These are phyloP conservation scores for Esox lucius DNA, from an alignment of 2,797 vertebrate species.

Conservation along the genomic window DNA sequence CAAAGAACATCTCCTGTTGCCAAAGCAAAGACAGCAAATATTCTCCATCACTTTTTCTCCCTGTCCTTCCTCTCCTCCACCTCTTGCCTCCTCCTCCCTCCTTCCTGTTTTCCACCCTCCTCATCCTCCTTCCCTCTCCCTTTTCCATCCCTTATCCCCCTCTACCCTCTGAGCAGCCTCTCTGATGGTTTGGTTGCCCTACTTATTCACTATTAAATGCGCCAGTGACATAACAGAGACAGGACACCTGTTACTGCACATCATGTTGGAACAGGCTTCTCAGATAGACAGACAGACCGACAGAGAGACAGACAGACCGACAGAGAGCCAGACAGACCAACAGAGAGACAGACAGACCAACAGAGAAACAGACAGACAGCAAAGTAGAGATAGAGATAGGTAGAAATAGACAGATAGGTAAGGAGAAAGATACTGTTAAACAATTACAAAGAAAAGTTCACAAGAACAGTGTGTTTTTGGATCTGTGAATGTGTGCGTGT, in stretches of 20 bases:
- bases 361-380: no score
- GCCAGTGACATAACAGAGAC: conserved; percentile 48
- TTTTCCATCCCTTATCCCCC: neutral
- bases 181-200: conserved; percentile 36
- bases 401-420: no score
- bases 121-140: neutral
- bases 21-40: neutral
- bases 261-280: conserved; percentile 27
- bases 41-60: neutral
- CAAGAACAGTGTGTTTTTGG: conserved; percentile 4
- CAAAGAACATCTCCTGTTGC: neutral
- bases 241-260: conserved; percentile 47
- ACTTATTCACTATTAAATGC: conserved; percentile 50
- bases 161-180: neutral
- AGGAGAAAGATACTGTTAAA: no score
- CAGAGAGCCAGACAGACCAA: no score
- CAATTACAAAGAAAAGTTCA: no score
- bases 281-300: no score
- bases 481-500: conserved; percentile 6
- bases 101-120: neutral
- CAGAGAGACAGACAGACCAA: no score
- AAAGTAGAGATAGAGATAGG: no score
- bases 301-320: no score
- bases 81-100: neutral
- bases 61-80: neutral